These are phyloP conservation scores for Perizoma flavofasciatum DNA, from an alignment of 2,888 invertebrate species.

Conservation along the genomic window DNA sequence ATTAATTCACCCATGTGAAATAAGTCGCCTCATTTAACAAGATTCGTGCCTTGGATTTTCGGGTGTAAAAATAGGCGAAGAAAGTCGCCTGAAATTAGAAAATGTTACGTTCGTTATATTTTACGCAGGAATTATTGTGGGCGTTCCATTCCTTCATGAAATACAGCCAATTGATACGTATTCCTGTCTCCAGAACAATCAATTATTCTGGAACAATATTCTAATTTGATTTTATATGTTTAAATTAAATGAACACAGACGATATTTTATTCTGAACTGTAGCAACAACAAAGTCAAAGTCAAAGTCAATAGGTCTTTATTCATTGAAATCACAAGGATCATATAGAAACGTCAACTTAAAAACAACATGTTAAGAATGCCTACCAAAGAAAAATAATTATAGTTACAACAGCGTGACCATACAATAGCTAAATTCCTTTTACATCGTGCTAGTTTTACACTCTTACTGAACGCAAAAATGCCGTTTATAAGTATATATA, in stretches of 20 bases:
- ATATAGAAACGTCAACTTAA: too few relatives aligned
- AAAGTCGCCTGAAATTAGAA: slow-evolving; percentile 2
- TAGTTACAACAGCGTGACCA: not conserved
- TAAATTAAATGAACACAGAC: too few relatives aligned
- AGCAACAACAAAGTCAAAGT: too few relatives aligned
- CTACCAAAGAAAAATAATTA: too few relatives aligned
- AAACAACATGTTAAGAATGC: too few relatives aligned
- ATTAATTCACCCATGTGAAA: slow-evolving; percentile 25
- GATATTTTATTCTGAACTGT: too few relatives aligned
- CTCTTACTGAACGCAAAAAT: slow-evolving; percentile 13
- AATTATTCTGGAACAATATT: too few relatives aligned
- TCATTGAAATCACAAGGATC: too few relatives aligned
- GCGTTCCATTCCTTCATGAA: not conserved
- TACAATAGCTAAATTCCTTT: slow-evolving; percentile 11
- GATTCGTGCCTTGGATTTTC: slow-evolving; percentile 15
- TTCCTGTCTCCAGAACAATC: too few relatives aligned
- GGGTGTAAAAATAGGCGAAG: slow-evolving; percentile 7
- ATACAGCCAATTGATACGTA: too few relatives aligned
- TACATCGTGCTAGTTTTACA: slow-evolving; percentile 10
- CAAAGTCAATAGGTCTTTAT: too few relatives aligned
- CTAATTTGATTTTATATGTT: too few relatives aligned
- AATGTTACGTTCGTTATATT: not conserved
- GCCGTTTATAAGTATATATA: slow-evolving; percentile 20
- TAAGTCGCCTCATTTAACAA: slow-evolving; percentile 24
- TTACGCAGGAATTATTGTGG: slow-evolving; percentile 1